Base-by-base conservation (phyloP, 2,888 invertebrate species). In the Calameuta idolon region DNA sequence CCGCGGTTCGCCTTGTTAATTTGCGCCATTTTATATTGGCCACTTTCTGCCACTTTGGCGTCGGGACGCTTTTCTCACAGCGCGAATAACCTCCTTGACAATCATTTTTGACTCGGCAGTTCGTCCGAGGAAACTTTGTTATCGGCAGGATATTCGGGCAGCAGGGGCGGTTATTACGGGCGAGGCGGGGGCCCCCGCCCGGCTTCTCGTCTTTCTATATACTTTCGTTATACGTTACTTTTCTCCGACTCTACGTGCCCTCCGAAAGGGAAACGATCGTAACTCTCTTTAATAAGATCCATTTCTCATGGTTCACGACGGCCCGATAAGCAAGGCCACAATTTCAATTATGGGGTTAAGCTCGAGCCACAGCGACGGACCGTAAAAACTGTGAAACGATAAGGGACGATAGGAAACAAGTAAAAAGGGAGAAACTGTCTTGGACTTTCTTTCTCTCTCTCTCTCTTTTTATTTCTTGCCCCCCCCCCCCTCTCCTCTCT, bases 331-430 rank as follows among this genome's bases (percentile, higher is more conserved):
- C 85, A 83, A 83, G 82, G 85, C 86, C 85, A 84, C 87, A 85
- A 82, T 87, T 87, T 87, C 86, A 87, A 86, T 87, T 87, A 87
- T 84, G 82, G 83, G 81, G 82, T 85, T 86, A 86, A 86, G 83
- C 81, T 79, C 75, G 79, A 77, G 12, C 35, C 79, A 84, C 82
- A 83, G 85, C 85, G 85, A 33, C 76, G 80, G 84, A 80, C 83
- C 84, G 85, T 85, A 87, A 86, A 86, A 86, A 87, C 84, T 82
- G 82, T 82, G 83, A 85, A 83, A 85, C 85, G 84, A 83, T 85
- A 86, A 84, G 83, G 84, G 82, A 84, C 71, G 86, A 84, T 85
- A 85, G 84, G 83, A 83, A 86, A 83, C 84, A 82, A 84, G 84
- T 84, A 87, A 86, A 86, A 85, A 86, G 86, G 85, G 84, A 85